Evolutionary conservation across 2,888 invertebrate species (phyloP), one percentile per base, ranked within the genome.

Genomic region (Callyntrura sp.): DNA sequence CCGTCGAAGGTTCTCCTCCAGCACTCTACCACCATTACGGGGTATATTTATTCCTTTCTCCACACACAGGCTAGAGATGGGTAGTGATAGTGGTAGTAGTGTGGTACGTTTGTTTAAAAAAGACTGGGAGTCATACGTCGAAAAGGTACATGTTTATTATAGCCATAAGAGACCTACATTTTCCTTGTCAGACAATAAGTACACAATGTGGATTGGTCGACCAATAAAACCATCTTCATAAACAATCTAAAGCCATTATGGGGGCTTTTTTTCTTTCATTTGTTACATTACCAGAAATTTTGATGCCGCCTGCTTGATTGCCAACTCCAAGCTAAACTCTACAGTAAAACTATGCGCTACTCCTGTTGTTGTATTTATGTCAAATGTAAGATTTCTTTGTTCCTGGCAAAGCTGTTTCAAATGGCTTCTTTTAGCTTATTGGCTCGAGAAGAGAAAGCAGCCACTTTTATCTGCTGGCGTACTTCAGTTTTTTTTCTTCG

Each of bases 221-320:
- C 92, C 92, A 93, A 93, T 93, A 93, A 93, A 93, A 91, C 92
- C 92, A 93, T 93, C 93, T 93, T 92, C 93, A 93, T 93, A 93
- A 93, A 93, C 92, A 93, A 93, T 92, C 91, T 88, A 73, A 90
- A 78, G 81, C 90, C 90, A 92, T 92, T 91, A 91, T 78, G 81
- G 84, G 57, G 28, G 70, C 87, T 79, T 65, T 82, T 73, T 70
- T 81, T 14, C 82, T 88, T 82, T 70, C 88, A 81, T 88, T 82
- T 81, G 68, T 25, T 81, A 81, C 86, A 87, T 81, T 68, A 57
- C 51, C 45, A 79, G 70, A 68, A 87, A 81, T 78, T 83, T 84
- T 68, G 70, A 70, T 84, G 84, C 25, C 48, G 48, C 68, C 28
- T 79, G 73, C 73, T 55, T 60, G 35, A 76, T 51, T 76, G 73